Percentiles rank a stretch among this genome's conserved stretches.
These are phyloP conservation scores for Epinotia demarniana DNA, from an alignment of 2,888 invertebrate species.

Conservation along the genomic window DNA sequence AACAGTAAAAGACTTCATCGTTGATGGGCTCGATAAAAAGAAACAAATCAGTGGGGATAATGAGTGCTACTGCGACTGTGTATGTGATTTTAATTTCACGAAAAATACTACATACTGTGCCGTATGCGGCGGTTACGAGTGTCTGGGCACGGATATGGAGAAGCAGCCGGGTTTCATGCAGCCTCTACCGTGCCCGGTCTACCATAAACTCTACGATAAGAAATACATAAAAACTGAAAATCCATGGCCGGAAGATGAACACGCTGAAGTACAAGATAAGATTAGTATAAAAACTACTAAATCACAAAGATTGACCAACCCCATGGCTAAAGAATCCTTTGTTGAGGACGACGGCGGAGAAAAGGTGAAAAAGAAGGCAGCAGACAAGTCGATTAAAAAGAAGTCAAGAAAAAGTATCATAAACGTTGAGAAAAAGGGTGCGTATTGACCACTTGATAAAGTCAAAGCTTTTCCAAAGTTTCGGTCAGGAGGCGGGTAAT, in stretches of 20 bases:
- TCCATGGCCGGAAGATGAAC: conserved; percentile 69
- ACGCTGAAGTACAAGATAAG: conserved; percentile 44
- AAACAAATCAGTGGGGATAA: conserved; percentile 60
- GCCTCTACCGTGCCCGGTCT: conserved; percentile 78
- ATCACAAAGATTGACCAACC: conserved; percentile 31
- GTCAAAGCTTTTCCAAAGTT: background rate
- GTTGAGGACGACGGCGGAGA: conserved; percentile 49
- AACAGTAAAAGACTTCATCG: conserved; percentile 72
- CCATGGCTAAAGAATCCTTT: conserved; percentile 1
- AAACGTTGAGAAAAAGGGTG: conserved; percentile 12
- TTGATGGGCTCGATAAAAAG: conserved; percentile 59
- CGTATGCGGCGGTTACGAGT: conserved; percentile 78
- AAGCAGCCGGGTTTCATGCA: conserved; percentile 66
- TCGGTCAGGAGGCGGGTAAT: background rate
- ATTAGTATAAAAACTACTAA: conserved; percentile 58
- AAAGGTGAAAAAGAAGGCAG: conserved; percentile 57
- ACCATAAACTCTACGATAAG: conserved; percentile 76
- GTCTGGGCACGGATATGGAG: conserved; percentile 70
- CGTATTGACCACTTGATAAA: background rate
- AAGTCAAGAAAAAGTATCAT: background rate
- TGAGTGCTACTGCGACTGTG: conserved; percentile 76
- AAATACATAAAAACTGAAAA: conserved; percentile 63
- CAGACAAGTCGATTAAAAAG: conserved; percentile 58
- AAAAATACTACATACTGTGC: conserved; percentile 76
- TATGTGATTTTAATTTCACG: conserved; percentile 71